phyloP scores from a whole-genome alignment of 2,113 vertebrate species.

The Mormyrus iriodes region DNA sequence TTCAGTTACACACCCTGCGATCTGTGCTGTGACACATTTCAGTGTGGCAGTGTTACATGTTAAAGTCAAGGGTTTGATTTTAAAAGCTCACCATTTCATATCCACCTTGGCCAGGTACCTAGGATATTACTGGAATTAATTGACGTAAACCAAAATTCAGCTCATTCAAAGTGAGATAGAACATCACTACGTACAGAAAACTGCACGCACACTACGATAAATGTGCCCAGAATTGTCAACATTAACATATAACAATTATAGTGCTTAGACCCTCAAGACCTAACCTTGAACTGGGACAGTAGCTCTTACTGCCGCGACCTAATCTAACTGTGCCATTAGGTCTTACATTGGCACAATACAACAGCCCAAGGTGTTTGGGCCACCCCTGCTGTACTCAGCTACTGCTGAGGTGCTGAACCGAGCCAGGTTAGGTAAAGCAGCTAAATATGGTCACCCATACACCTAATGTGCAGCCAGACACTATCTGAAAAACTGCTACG shows the following conservation, averaged over 20 bases:
- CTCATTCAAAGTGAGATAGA: neutral
- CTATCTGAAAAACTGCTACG: neutral
- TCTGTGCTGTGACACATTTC: neutral
- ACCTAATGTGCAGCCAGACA: neutral
- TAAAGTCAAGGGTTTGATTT: too few species aligned
- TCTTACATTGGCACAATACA: conserved; percentile 21
- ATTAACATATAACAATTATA: neutral
- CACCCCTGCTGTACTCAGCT: neutral
- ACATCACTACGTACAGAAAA: neutral
- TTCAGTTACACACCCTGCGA: neutral
- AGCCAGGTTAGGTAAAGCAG: neutral
- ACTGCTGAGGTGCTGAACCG: neutral
- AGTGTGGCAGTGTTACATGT: neutral
- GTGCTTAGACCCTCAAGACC: neutral
- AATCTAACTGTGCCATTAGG: neutral
- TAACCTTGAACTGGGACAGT: neutral
- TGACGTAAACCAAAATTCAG: neutral
- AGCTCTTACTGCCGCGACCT: conserved; percentile 13
- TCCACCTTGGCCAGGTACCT: neutral
- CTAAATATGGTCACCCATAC: neutral
- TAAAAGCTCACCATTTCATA: neutral
- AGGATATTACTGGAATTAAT: neutral
- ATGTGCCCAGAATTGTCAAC: neutral
- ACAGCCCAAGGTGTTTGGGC: conserved; percentile 2
- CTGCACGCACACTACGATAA: neutral